Evolutionary conservation across 2,797 vertebrate species (phyloP).

Genomic region (Iguana delicatissima): DNA sequence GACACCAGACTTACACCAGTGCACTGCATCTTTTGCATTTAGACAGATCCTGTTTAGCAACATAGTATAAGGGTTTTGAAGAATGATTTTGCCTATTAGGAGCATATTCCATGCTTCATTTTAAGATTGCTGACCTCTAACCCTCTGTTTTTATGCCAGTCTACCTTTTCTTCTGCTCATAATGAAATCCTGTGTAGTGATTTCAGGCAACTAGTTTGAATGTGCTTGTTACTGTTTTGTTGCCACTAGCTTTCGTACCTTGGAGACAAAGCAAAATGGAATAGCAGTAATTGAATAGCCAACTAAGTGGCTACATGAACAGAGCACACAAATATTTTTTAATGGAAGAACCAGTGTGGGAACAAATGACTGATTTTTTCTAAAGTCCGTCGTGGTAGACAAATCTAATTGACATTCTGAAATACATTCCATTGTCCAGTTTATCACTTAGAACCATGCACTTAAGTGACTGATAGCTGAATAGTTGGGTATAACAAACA

Average conservation of each 20-base stretch:
- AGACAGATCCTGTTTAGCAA: background rate
- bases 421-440: background rate
- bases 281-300: background rate
- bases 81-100: background rate
- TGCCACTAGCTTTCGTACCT: background rate
- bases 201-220: background rate
- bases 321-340: background rate
- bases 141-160: background rate
- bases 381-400: background rate
- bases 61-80: background rate
- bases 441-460: background rate
- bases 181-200: slow-evolving; percentile 1
- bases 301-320: background rate
- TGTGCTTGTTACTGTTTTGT: background rate
- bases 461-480: background rate
- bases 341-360: background rate
- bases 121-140: background rate
- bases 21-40: background rate
- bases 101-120: background rate
- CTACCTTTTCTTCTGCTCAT: background rate
- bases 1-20: too few relatives aligned
- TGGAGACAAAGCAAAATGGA: background rate
- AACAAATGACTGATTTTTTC: background rate
- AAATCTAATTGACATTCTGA: background rate
- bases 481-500: background rate